Base-by-base conservation (phyloP, 30 jellyfish, hydroid and myxozoan genomes). In the Aurelia sp. region DNA sequence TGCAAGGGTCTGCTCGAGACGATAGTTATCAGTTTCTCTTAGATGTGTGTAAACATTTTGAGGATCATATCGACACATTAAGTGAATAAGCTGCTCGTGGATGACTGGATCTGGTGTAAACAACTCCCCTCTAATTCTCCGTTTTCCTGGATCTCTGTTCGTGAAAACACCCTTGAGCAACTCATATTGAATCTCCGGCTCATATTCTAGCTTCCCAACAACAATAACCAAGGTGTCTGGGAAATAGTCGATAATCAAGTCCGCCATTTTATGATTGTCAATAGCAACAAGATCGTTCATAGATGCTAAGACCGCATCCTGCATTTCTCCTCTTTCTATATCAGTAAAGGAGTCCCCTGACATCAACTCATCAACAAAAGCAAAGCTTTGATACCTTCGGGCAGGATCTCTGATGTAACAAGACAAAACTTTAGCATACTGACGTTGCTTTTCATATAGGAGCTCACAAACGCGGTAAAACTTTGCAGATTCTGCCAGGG, bases 391-490 rank as follows among this genome's bases (percentile, higher is more conserved):
- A 13, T 13, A 40, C 31, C 73, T 72, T 12, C 99, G 51, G 2
- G 99, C 94, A 4, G 96, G 81, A 77, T 96, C 99, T 60, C 99
- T 94, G 80, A 51, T 64, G 70, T 96, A 96, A 65, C 99, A 96
- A 40, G 98, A 96, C 48, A 96, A 60, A 16, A 96, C 99, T 50
- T 96, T 87, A 0, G 92, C 89, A 71, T 74, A 82, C 65, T 85
- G 96, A 4, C 91, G 72, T 70, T 96, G 87, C 89, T 90, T 88
- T 47, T 91, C 92, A 64, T 96, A 90, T 22, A 77, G 76, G 61
- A 84, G 84, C 78, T 94, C 99, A 87, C 99, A 96, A 22, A 96
- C 99, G 35, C 96, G 97, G 91, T 67, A 96, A 74, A 96, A 96
- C 53, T 82, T 96, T n/a, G 99, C 99, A 12, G 92, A 40, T 85